Evolutionary conservation across 2,113 vertebrate species (phyloP).

Genomic region (Pagrus major): DNA sequence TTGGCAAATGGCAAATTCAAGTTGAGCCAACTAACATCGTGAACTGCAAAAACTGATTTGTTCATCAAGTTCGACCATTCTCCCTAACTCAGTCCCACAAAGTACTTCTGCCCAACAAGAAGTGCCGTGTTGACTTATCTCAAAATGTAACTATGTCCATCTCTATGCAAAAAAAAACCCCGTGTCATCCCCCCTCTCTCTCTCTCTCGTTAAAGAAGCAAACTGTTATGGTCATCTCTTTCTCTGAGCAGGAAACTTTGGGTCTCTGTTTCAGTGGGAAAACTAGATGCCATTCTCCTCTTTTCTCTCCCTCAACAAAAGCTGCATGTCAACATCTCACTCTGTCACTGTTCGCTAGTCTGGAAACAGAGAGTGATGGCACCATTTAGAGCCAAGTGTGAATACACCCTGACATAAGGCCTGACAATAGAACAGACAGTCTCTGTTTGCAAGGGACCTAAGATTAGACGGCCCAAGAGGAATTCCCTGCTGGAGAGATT

Average conservation of each 20-base stretch:
- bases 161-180: not conserved
- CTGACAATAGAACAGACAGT: conserved; percentile 73
- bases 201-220: conserved; percentile 13
- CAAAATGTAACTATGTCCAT: not conserved
- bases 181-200: not conserved
- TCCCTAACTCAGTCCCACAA: not conserved
- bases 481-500: conserved; percentile 68
- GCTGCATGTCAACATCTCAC: conserved; percentile 62
- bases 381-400: conserved; percentile 67
- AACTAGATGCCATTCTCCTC: conserved; percentile 32
- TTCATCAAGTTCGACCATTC: conserved; percentile 1
- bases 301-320: conserved; percentile 64
- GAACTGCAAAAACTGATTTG: not conserved
- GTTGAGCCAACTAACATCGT: not conserved
- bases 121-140: not conserved
- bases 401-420: conserved; percentile 65
- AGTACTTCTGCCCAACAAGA: not conserved
- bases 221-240: conserved; percentile 25
- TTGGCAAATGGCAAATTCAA: not conserved
- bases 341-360: conserved; percentile 54
- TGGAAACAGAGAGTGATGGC: conserved; percentile 72
- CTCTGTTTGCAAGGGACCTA: conserved; percentile 59
- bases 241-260: conserved; percentile 35
- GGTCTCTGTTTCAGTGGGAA: conserved; percentile 38
- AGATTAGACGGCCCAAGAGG: conserved; percentile 64